Evolutionary conservation across 2,797 vertebrate species (phyloP).

Genomic region (Antennarius maculatus): DNA sequence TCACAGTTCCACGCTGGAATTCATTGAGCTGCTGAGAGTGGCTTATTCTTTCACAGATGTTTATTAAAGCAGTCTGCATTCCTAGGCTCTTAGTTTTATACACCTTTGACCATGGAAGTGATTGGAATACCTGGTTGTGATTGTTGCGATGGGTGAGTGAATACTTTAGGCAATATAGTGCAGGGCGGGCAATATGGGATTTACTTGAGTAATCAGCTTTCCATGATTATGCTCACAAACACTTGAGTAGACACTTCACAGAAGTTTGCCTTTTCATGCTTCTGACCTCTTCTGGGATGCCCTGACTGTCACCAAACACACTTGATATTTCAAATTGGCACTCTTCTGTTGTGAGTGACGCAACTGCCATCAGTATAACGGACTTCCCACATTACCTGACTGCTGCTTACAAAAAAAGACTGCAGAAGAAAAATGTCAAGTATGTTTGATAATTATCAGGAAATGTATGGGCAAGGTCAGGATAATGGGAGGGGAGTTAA

Average conservation of each 20-base stretch:
- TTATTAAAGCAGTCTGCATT: too few species aligned
- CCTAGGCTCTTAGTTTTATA: too few species aligned
- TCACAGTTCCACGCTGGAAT: too few species aligned
- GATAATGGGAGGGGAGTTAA: constrained; percentile 16
- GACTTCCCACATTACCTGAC: constrained; percentile 17
- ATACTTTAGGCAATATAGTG: too few species aligned
- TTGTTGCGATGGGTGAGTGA: too few species aligned
- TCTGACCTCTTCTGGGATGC: constrained; percentile 9
- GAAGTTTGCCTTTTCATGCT: constrained; percentile 3
- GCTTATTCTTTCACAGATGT: too few species aligned
- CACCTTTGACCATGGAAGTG: too few species aligned
- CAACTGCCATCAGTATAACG: constrained; percentile 10
- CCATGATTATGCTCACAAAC: too few species aligned
- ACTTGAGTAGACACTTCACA: neutral
- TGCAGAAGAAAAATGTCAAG: constrained; percentile 20
- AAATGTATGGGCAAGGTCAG: constrained; percentile 28
- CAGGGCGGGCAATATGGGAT: too few species aligned
- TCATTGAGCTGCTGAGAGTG: too few species aligned
- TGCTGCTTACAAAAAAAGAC: constrained; percentile 15
- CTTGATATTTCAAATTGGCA: constrained; percentile 9
- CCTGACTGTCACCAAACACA: constrained; percentile 12
- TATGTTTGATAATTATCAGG: constrained; percentile 30
- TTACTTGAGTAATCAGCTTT: too few species aligned
- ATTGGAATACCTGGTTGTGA: too few species aligned
- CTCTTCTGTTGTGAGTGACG: constrained; percentile 3